These are phyloP conservation scores for Arremon brunneinucha DNA, from an alignment of 2,797 vertebrate species.

Conservation along the genomic window DNA sequence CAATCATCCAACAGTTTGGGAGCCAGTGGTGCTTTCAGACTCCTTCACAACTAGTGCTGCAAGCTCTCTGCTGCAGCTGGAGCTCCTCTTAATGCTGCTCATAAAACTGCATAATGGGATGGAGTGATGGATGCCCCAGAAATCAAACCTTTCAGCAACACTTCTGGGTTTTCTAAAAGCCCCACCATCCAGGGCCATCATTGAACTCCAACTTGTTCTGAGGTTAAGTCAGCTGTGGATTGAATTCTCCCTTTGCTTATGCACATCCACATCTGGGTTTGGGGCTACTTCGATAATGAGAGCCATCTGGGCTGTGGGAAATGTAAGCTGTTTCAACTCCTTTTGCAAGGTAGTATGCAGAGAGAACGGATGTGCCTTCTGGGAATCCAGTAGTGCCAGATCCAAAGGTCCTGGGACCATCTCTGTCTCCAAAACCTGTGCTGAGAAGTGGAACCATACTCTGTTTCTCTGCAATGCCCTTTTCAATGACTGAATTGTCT, in stretches of 20 bases:
- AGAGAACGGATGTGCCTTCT: not conserved
- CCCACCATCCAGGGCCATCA: not conserved
- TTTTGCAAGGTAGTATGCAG: not conserved
- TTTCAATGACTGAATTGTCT: not conserved
- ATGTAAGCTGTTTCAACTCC: not conserved
- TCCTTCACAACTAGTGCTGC: not conserved
- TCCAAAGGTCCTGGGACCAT: not conserved
- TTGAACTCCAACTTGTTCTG: not conserved
- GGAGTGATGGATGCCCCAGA: not conserved
- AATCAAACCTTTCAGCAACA: not conserved
- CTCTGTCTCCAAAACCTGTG: not conserved
- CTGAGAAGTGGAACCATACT: not conserved
- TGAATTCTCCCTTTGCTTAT: not conserved
- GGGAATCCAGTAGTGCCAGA: not conserved
- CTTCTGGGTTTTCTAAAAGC: not conserved
- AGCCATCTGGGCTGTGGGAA: not conserved
- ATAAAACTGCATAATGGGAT: not conserved
- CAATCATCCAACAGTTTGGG: not conserved
- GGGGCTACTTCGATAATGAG: not conserved
- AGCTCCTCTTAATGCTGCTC: not conserved
- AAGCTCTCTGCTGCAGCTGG: not conserved
- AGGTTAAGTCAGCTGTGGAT: not conserved
- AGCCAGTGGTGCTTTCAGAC: not conserved
- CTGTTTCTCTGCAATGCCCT: not conserved
- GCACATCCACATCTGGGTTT: not conserved